Conservation (phyloP, 1,140 invertebrate species). For the Drosophila simulans region DNA sequence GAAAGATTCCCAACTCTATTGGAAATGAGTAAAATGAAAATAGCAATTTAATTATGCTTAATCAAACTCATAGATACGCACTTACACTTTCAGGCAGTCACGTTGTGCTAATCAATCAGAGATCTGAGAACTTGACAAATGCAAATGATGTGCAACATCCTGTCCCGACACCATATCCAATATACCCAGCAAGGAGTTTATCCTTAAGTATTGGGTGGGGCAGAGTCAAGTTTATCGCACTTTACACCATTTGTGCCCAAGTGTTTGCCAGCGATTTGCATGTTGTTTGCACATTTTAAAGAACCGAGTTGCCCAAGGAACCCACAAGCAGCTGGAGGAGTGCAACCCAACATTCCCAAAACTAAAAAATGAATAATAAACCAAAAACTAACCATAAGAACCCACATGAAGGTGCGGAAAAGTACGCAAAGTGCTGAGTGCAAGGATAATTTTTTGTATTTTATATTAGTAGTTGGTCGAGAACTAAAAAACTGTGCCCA, state of each 20-base stretch:
- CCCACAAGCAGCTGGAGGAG: conserved; percentile 21
- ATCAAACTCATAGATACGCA: conserved; percentile 7
- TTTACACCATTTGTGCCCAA: conserved; percentile 36
- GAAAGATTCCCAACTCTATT: background rate
- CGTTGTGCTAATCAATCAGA: conserved; percentile 39
- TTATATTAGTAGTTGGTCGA: too few species aligned
- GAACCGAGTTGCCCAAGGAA: conserved; percentile 23
- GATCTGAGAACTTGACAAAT: conserved; percentile 44
- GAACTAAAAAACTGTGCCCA: background rate
- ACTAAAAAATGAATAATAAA: background rate
- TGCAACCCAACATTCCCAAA: background rate
- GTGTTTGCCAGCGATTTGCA: conserved; percentile 41
- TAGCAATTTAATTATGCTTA: conserved; percentile 41
- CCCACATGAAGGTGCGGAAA: conserved; percentile 10
- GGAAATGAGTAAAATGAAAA: conserved; percentile 27
- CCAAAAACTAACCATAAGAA: conserved; percentile 16
- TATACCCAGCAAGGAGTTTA: background rate
- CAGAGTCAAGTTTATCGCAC: conserved; percentile 33
- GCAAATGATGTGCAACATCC: conserved; percentile 51
- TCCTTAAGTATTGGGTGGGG: background rate
- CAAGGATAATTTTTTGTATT: background rate
- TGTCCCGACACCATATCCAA: conserved; percentile 3
- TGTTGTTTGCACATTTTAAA: conserved; percentile 50
- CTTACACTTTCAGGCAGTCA: background rate
- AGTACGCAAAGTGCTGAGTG: conserved; percentile 1